These are phyloP conservation scores for Hapalemur alaotrensis DNA, from an alignment of 2,797 vertebrate genomes.

Conservation along the genomic window DNA sequence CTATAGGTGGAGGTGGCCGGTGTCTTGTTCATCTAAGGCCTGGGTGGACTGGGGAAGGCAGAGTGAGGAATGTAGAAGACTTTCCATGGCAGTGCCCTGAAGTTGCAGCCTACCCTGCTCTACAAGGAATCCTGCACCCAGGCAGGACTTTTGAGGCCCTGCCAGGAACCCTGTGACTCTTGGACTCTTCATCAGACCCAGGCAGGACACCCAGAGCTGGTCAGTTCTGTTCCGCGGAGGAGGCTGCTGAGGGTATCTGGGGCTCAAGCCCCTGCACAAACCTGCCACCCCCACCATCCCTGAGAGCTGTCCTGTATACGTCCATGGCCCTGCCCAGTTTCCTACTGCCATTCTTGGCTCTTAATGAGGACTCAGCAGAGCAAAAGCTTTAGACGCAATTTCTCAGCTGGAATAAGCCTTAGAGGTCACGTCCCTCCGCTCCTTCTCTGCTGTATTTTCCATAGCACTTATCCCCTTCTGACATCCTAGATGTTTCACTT, in stretches of 20 bases:
- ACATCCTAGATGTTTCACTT: neutral
- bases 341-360: neutral
- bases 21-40: neutral
- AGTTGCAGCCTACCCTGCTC: neutral
- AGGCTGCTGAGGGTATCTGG: neutral
- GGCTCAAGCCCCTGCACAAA: neutral
- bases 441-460: neutral
- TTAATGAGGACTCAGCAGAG: neutral
- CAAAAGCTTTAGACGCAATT: neutral
- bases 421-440: neutral
- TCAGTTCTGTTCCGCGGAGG: neutral
- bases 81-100: neutral
- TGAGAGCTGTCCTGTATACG: rapidly evolving
- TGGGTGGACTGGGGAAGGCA: neutral
- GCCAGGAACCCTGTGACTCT: neutral
- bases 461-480: too few relatives aligned
- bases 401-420: neutral
- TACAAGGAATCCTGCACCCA: neutral
- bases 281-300: rapidly evolving
- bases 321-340: neutral
- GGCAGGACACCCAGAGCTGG: neutral
- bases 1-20: neutral
- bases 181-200: neutral
- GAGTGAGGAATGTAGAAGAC: too few relatives aligned
- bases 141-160: neutral